Evolutionary conservation across 2,888 invertebrate species (phyloP).

Genomic region (Alentia gelatinosa): DNA sequence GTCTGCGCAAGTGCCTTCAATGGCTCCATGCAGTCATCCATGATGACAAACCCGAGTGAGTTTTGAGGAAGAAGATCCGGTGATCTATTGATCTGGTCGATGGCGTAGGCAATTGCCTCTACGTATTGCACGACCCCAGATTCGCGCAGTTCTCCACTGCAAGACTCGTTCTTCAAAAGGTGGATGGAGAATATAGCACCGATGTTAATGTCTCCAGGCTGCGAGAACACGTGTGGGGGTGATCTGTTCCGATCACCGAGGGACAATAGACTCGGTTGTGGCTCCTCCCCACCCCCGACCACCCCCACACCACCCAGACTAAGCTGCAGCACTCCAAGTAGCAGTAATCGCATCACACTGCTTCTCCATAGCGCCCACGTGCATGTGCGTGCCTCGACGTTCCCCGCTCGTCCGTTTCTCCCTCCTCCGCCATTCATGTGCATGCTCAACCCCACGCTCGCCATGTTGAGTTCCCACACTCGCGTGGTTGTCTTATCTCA

Average conservation of each 20-base stretch:
- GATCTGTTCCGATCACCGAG: not conserved
- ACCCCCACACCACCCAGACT: not conserved
- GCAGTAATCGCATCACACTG: not conserved
- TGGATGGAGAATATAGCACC: conserved; percentile 68
- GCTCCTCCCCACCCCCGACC: not conserved
- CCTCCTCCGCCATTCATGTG: too few species aligned
- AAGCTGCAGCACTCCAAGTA: too few species aligned
- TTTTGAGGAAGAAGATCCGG: conserved; percentile 65
- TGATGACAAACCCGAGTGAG: conserved; percentile 68
- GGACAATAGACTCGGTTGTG: not conserved
- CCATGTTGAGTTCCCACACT: too few species aligned
- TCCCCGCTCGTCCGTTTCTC: too few species aligned
- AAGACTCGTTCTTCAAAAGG: conserved; percentile 55
- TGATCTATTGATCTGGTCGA: conserved; percentile 68
- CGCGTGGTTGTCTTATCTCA: too few species aligned
- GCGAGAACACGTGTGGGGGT: conserved; percentile 57
- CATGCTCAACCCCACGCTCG: too few species aligned
- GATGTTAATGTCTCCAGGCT: conserved; percentile 66
- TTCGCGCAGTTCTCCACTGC: conserved; percentile 64
- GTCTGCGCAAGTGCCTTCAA: conserved; percentile 69
- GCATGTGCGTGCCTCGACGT: not conserved
- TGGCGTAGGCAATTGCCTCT: conserved; percentile 70
- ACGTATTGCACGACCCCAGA: conserved; percentile 68
- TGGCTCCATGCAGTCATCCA: conserved; percentile 72
- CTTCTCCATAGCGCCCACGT: not conserved